These are phyloP conservation scores for Tetragonisca angustula DNA, from an alignment of 2,888 invertebrate species.

Conservation along the genomic window DNA sequence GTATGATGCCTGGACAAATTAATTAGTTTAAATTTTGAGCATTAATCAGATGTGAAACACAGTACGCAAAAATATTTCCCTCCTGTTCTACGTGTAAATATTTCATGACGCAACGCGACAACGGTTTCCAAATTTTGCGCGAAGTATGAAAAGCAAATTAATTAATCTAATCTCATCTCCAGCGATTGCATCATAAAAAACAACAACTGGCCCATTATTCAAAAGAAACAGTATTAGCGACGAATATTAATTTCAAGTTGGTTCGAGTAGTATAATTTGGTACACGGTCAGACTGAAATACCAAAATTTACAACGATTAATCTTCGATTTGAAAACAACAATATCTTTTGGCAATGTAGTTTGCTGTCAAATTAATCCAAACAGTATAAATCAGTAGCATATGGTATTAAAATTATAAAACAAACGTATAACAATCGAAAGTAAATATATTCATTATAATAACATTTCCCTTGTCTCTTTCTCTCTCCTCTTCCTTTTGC, in stretches of 20 bases:
- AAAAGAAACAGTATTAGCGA: background rate
- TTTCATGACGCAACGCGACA: background rate
- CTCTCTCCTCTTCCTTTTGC: no score
- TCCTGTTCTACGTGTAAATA: background rate
- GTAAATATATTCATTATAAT: no score
- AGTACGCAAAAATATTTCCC: background rate
- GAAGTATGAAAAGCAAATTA: background rate
- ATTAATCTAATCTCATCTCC: background rate
- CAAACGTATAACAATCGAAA: no score
- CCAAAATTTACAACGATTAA: no score
- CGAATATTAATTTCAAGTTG: background rate
- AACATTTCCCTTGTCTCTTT: no score
- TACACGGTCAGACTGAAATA: no score
- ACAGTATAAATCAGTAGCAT: no score
- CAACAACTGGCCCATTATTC: background rate
- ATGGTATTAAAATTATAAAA: no score
- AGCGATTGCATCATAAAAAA: background rate
- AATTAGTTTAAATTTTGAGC: constrained; percentile 7
- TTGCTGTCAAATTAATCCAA: no score
- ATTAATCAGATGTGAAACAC: background rate
- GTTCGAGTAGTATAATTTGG: background rate
- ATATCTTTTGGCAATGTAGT: no score
- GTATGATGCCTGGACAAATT: constrained; percentile 1
- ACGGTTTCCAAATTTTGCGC: background rate
- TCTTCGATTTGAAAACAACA: no score